Conservation (phyloP, 2,113 vertebrate species). For the Epinephelus fuscoguttatus region DNA sequence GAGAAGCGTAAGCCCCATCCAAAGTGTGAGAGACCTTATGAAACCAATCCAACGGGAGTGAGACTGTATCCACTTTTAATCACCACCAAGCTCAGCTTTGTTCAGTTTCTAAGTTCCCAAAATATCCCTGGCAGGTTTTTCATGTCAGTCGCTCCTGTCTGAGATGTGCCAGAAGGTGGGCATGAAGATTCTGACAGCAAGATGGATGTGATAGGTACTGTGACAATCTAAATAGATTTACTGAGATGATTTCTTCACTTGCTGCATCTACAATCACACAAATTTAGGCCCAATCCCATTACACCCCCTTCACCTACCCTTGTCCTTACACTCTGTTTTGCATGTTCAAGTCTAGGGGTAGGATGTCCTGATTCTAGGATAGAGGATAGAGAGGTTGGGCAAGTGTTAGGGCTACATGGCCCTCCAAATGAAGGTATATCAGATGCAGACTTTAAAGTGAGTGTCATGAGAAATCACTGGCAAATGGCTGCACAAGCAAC, state of each 20-base stretch:
- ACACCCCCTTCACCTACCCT: no score
- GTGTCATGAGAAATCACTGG: no score
- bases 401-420: no score
- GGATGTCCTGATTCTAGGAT: no score
- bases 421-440: no score
- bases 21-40: constrained; percentile 52
- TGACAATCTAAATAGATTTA: constrained; percentile 22
- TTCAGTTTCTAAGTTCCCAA: constrained; percentile 54
- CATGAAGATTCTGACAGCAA: constrained; percentile 21
- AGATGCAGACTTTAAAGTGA: no score
- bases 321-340: no score
- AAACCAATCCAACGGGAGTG: constrained; percentile 60
- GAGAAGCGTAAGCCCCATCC: constrained; percentile 56
- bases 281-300: not conserved
- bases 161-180: constrained; percentile 19
- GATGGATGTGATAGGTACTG: constrained; percentile 27
- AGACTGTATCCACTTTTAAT: constrained; percentile 66
- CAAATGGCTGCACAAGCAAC: no score
- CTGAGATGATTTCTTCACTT: constrained; percentile 25
- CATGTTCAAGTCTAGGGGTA: no score
- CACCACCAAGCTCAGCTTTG: constrained; percentile 39
- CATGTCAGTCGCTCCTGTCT: constrained; percentile 21
- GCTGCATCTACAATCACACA: not conserved
- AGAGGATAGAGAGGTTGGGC: no score
- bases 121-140: constrained; percentile 53